Evolutionary conservation across 2,888 invertebrate genomes (phyloP).

Genomic region (Camptogramma bilineatum): DNA sequence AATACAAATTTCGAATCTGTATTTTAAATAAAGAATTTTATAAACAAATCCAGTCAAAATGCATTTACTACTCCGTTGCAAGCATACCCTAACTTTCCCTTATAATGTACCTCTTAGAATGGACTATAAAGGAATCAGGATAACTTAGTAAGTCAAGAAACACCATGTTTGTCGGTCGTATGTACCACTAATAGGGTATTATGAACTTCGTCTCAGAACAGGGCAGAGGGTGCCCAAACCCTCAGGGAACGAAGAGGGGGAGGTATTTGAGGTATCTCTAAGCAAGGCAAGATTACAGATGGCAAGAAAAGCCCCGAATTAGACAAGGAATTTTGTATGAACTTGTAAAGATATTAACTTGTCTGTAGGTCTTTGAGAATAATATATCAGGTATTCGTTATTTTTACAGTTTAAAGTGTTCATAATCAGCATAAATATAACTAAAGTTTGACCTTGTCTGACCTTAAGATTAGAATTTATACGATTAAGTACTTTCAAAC

Average conservation of each 20-base stretch:
- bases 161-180: conserved; percentile 67
- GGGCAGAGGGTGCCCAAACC: conserved; percentile 62
- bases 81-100: neutral
- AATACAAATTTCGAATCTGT: no score
- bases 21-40: no score
- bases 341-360: conserved; percentile 78
- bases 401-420: conserved; percentile 42
- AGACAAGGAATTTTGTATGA: conserved; percentile 83
- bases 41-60: neutral
- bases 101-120: neutral
- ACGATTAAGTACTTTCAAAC: no score
- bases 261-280: conserved; percentile 74
- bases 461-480: conserved; percentile 32
- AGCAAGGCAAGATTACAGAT: conserved; percentile 80
- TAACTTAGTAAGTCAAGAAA: conserved; percentile 56
- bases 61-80: neutral
- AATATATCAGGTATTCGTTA: conserved; percentile 74
- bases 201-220: conserved; percentile 78
- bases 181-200: conserved; percentile 81
- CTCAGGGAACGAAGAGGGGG: conserved; percentile 46
- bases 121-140: conserved; percentile 29
- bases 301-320: conserved; percentile 84
- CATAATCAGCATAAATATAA: neutral
- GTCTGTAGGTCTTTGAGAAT: conserved; percentile 75
- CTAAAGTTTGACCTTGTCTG: conserved; percentile 41